Percentiles rank a stretch among this genome's conserved stretches.
Conservation (phyloP, 2,888 invertebrate species). For the Rhagonycha fulva region DNA sequence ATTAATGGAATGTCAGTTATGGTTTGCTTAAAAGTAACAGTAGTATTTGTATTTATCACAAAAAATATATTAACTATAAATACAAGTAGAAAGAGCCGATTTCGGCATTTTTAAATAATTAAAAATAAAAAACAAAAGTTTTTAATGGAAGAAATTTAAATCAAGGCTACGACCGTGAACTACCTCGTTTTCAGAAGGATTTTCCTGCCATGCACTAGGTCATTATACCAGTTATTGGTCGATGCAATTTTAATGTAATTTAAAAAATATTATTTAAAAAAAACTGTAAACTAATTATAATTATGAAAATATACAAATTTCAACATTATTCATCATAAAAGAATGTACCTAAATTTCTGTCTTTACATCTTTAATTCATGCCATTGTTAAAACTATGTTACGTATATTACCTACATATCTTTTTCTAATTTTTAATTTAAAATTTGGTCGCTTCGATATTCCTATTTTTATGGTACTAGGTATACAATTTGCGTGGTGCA, state of each 20-base stretch:
- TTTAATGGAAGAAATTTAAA: neutral
- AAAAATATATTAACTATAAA: neutral
- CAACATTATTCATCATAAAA: no score
- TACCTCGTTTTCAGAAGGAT: neutral
- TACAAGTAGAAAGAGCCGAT: neutral
- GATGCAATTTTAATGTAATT: neutral
- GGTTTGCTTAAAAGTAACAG: neutral
- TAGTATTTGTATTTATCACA: neutral
- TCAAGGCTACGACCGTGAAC: neutral
- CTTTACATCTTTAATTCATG: no score
- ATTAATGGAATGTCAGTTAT: neutral
- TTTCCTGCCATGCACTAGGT: neutral
- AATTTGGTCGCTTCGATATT: no score
- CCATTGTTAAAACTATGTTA: no score
- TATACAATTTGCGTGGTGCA: no score
- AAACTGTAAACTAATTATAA: neutral
- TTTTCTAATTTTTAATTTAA: no score
- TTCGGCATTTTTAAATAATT: neutral
- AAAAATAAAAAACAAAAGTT: neutral
- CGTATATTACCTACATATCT: no score
- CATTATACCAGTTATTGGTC: neutral
- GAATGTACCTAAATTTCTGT: no score
- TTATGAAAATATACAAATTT: no score
- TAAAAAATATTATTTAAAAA: neutral
- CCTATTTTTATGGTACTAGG: no score